phyloP scores from a whole-genome alignment of 2,797 vertebrate species.

The Ibycter americanus region DNA sequence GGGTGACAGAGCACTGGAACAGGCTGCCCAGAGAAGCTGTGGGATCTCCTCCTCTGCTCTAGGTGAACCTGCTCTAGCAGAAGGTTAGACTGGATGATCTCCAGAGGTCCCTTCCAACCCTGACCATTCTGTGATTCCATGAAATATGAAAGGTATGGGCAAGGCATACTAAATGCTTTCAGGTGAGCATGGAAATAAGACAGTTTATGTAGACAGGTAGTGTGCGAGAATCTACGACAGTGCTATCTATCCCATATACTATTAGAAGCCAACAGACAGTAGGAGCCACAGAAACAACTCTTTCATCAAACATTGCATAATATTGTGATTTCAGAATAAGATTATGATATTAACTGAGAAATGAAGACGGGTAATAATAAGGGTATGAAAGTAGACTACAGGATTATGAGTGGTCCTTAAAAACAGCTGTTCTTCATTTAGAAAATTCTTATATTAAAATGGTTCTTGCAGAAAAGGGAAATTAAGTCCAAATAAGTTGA shows the following conservation, averaged over 20 bases:
- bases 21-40: no score
- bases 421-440: not conserved
- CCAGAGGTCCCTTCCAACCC: no score
- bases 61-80: no score
- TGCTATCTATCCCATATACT: not conserved
- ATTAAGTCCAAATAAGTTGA: not conserved
- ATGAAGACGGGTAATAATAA: not conserved
- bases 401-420: not conserved
- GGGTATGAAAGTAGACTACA: not conserved
- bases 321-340: not conserved
- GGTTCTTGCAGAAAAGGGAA: not conserved
- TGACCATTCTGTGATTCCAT: no score
- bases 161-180: rapidly evolving
- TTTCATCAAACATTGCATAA: not conserved
- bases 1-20: no score
- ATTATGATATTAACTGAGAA: not conserved
- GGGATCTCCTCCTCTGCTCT: no score
- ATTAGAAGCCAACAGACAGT: not conserved
- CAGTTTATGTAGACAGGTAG: not conserved
- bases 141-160: not conserved
- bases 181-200: not conserved
- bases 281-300: not conserved
- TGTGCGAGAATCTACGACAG: not conserved
- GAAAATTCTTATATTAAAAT: not conserved
- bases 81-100: no score